Evolutionary conservation across 1,140 invertebrate species (phyloP).

Genomic region (Hormaphis cornu): DNA sequence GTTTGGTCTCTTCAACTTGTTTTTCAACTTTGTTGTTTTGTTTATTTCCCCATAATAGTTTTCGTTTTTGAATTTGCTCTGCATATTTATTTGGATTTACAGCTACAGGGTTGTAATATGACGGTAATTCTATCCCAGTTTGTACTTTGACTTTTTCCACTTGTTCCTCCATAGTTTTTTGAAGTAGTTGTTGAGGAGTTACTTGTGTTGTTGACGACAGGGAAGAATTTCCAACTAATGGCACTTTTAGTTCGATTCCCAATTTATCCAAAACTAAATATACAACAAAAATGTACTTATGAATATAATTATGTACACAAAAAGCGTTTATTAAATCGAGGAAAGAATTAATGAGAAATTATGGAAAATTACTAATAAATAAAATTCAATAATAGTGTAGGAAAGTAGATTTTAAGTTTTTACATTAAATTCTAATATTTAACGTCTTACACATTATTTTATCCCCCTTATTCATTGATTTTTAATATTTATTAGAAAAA

Average conservation of each 20-base stretch:
- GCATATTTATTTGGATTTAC: slow-evolving; percentile 74
- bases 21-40: slow-evolving; percentile 46
- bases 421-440: too few relatives aligned
- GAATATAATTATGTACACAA: neutral
- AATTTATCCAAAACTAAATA: slow-evolving; percentile 38
- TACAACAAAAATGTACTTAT: neutral
- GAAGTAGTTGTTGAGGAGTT: slow-evolving; percentile 33
- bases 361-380: neutral
- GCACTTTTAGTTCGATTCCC: slow-evolving; percentile 38
- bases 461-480: too few relatives aligned
- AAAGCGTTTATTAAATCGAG: too few relatives aligned
- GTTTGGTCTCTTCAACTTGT: slow-evolving; percentile 36
- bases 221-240: neutral
- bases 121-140: slow-evolving; percentile 42
- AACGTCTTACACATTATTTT: too few relatives aligned
- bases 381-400: too few relatives aligned
- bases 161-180: slow-evolving; percentile 35
- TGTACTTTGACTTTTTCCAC: slow-evolving; percentile 35
- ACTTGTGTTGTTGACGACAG: neutral
- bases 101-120: slow-evolving; percentile 71
- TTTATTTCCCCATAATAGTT: slow-evolving; percentile 38
- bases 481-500: too few relatives aligned
- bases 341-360: too few relatives aligned
- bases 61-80: slow-evolving; percentile 76
- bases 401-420: too few relatives aligned